Evolutionary conservation across 2,797 vertebrate species (phyloP).

Genomic region (Adelosebastes latens): DNA sequence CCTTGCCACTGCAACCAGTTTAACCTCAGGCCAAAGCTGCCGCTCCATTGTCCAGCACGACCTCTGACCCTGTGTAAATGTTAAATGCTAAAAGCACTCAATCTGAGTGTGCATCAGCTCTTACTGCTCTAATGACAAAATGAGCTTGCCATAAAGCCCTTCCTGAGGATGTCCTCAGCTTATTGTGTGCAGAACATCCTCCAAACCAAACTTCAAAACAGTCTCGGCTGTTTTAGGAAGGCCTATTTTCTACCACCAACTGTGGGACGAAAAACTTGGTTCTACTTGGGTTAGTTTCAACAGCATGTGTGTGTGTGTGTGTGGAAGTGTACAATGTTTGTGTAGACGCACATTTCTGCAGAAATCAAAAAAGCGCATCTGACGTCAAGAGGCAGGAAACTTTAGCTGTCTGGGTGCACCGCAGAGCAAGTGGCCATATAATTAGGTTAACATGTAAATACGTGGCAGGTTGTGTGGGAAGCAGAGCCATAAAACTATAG

Average conservation of each 20-base stretch:
- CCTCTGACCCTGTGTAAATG: slow-evolving; percentile 18
- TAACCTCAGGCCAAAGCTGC: slow-evolving; percentile 1
- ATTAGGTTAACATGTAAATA: slow-evolving; percentile 86
- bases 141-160: slow-evolving; percentile 34
- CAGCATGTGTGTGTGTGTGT: slow-evolving; percentile 3
- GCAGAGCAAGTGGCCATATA: slow-evolving; percentile 78
- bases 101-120: not conserved
- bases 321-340: not conserved
- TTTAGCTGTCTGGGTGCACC: slow-evolving; percentile 78
- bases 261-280: slow-evolving; percentile 27
- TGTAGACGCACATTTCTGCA: slow-evolving; percentile 37
- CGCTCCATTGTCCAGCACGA: not conserved
- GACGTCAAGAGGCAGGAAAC: slow-evolving; percentile 85
- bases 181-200: slow-evolving; percentile 38
- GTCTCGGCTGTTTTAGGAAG: slow-evolving; percentile 47
- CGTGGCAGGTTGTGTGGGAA: slow-evolving; percentile 80
- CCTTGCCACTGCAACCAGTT: not conserved
- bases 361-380: slow-evolving; percentile 70
- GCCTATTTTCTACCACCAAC: slow-evolving; percentile 50
- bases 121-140: slow-evolving; percentile 17
- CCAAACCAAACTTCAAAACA: slow-evolving; percentile 43
- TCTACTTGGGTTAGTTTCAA: slow-evolving; percentile 31
- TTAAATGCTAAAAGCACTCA: slow-evolving; percentile 12
- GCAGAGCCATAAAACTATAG: slow-evolving; percentile 77
- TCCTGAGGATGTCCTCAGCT: slow-evolving; percentile 62